Evolutionary conservation across 2,113 vertebrate genomes (phyloP), one percentile per base, ranked within the genome.

Genomic region (Pseudorasbora parva): DNA sequence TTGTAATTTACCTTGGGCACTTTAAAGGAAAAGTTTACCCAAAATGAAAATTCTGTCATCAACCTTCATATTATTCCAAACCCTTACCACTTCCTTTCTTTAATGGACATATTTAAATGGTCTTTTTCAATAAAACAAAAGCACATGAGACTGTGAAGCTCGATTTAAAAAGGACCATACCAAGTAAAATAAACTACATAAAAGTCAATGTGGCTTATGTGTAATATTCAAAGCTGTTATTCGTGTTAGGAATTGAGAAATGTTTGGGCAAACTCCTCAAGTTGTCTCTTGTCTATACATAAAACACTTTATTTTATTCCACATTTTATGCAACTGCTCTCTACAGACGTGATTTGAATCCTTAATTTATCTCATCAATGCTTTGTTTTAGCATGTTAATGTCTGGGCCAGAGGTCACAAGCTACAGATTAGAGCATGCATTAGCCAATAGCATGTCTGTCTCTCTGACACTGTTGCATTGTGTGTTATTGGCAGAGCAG

Each of bases 391-490:
- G 49, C 27, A 88, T 91, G 92, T 90, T 93, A 90, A 93, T 85
- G 90, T 90, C 87, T 88, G 87, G 90, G 91, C 89, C 93, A 91
- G 92, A 87, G 91, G 93, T 94, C 90, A 84, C 85, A 60, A 89
- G 85, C 77, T 68, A 77, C 87, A 86, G 91, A 91, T 91, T 93
- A 90, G 88, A 82, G 82, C 92, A 91, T 90, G 94, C 92, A 91
- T 93, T 88, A 41, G 89, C 93, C 94, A 94, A 90, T 85, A 89
- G 92, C 92, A 91, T 93, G 94, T 95, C 92, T 90, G 92, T 94
- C 91, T 82, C 62, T 51, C 89, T 88, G 80, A 87, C 87, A 89
- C 91, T 83, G 90, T 91, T 93, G 88, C 82, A 69, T 76, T 93
- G 51, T 80, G 59, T 88, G 66, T 89, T 95, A 94, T 95, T 94